Conservation (phyloP, 2,888 invertebrate species). For the Lycocerus yunnanus region DNA sequence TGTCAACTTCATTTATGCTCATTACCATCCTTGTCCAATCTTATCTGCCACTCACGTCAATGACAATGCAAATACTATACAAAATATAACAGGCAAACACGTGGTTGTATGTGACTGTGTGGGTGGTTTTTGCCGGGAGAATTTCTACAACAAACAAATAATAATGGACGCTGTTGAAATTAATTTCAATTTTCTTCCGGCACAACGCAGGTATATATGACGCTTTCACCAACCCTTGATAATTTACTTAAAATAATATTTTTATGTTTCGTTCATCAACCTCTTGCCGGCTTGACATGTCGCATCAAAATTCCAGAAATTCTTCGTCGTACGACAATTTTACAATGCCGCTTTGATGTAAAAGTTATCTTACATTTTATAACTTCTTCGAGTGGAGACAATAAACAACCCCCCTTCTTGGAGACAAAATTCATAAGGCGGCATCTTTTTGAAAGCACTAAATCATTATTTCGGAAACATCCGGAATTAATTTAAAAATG, state of each 20-base stretch:
- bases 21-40: conserved; percentile 5
- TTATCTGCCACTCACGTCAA: conserved; percentile 15
- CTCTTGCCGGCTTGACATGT: neutral
- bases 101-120: too few species aligned
- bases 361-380: conserved; percentile 1
- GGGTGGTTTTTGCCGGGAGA: too few species aligned
- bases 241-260: neutral
- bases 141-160: neutral
- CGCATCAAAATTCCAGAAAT: neutral
- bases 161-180: neutral
- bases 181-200: neutral
- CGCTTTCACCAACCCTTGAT: neutral
- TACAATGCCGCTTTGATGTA: conserved; percentile 2
- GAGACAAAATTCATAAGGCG: neutral
- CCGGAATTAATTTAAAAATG: neutral
- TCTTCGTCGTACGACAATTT: neutral
- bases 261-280: neutral
- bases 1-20: conserved; percentile 19
- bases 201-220: neutral
- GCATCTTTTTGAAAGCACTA: neutral
- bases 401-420: neutral
- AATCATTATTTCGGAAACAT: neutral
- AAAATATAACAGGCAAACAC: too few species aligned
- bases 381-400: neutral
- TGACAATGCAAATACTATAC: too few species aligned